These are phyloP conservation scores for Pseudotriccus pelzelni DNA, from an alignment of 2,797 vertebrate genomes.

Conservation along the genomic window DNA sequence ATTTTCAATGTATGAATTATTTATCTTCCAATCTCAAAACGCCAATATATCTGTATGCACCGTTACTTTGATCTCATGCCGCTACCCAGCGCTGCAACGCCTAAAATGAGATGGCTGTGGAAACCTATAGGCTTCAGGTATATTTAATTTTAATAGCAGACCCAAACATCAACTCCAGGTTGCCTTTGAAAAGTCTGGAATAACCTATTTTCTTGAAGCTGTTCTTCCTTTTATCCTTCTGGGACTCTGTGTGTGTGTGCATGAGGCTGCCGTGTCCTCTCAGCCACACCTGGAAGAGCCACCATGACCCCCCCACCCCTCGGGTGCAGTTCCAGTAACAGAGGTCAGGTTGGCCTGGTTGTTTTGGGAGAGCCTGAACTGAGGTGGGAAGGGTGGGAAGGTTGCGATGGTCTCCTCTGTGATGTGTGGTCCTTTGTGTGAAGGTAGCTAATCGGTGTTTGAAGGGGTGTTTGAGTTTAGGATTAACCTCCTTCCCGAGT, in stretches of 20 bases:
- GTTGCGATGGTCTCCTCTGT: background rate
- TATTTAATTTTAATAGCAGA: background rate
- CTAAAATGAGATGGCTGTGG: background rate
- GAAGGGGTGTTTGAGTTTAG: slow-evolving; percentile 8
- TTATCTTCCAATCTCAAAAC: slow-evolving; percentile 42
- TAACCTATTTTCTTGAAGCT: background rate
- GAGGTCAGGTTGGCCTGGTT: background rate
- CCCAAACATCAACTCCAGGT: background rate
- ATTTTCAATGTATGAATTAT: slow-evolving; percentile 19
- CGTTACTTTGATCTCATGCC: background rate
- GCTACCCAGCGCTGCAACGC: background rate
- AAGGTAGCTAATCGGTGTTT: background rate
- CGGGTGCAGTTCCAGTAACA: background rate
- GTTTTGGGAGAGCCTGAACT: background rate
- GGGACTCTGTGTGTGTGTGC: background rate
- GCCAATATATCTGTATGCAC: background rate
- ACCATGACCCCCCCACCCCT: background rate
- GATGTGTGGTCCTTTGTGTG: background rate
- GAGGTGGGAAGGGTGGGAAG: slow-evolving; percentile 1
- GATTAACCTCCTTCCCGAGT: background rate
- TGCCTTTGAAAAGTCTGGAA: background rate
- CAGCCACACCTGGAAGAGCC: background rate
- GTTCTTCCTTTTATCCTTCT: background rate
- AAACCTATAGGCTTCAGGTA: background rate
- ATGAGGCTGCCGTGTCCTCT: background rate